phyloP scores from a whole-genome alignment of 1,140 invertebrate genomes.

The Anoplolepis gracilipes region DNA sequence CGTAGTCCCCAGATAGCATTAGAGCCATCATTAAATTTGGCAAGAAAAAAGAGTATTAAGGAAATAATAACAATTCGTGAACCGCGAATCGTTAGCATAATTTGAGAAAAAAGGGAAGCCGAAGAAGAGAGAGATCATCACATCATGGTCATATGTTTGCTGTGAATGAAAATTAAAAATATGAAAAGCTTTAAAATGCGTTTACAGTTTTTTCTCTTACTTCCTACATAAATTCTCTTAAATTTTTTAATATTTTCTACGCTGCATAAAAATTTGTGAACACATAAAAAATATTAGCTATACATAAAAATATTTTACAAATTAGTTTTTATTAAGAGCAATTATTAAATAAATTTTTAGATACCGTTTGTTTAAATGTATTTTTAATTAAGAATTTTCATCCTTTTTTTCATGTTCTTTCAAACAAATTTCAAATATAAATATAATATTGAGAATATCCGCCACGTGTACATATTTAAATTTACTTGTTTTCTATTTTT shows the following conservation, averaged over 20 bases:
- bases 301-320: too few relatives aligned
- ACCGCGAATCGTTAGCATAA: neutral
- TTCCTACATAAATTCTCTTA: neutral
- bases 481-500: too few relatives aligned
- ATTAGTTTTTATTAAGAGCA: too few relatives aligned
- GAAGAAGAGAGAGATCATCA: neutral
- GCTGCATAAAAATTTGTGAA: neutral
- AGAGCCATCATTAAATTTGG: conserved; percentile 62
- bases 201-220: neutral
- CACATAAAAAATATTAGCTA: too few relatives aligned
- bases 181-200: neutral
- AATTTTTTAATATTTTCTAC: neutral
- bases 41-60: conserved; percentile 62
- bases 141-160: neutral
- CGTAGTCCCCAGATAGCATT: conserved; percentile 75
- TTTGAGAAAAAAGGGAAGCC: neutral
- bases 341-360: too few relatives aligned
- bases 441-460: too few relatives aligned
- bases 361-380: too few relatives aligned
- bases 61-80: conserved; percentile 53
- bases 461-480: too few relatives aligned
- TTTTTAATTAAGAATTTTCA: too few relatives aligned
- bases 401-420: too few relatives aligned
- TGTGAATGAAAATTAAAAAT: neutral
- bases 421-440: too few relatives aligned